phyloP scores from a whole-genome alignment of 2,113 vertebrate species.

The Colaptes auratus region DNA sequence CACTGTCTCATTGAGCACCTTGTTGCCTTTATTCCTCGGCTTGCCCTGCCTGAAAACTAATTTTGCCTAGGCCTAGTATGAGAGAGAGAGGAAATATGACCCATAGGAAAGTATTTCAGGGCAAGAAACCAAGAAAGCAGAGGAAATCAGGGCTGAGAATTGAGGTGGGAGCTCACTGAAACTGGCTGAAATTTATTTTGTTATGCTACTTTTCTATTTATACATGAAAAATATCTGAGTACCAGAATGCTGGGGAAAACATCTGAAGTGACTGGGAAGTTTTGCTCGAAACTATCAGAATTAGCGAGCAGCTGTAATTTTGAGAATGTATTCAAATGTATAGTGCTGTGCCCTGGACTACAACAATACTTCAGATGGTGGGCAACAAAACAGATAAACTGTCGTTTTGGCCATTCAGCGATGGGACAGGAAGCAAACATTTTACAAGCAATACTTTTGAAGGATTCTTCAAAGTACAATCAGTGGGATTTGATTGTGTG shows the following conservation, averaged over 20 bases:
- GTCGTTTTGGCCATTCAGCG: background rate
- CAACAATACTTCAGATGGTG: background rate
- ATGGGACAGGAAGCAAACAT: background rate
- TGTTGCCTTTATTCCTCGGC: background rate
- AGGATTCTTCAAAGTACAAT: background rate
- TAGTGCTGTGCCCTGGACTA: background rate
- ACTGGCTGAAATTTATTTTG: background rate
- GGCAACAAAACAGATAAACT: background rate
- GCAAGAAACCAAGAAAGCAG: background rate
- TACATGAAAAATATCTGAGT: too few species aligned
- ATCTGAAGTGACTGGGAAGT: background rate
- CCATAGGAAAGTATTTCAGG: background rate
- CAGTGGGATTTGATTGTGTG: background rate
- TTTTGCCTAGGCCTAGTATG: background rate
- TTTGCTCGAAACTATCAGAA: background rate
- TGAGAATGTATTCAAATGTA: background rate
- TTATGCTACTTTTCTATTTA: too few species aligned
- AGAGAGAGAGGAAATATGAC: background rate
- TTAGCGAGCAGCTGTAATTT: background rate
- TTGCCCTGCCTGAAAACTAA: background rate
- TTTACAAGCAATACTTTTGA: background rate
- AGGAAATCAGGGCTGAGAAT: background rate
- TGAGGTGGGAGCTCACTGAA: too few species aligned
- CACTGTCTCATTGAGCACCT: background rate
- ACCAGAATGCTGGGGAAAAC: background rate